A percentile compares a stretch with the other conserved stretches of the same genome.
Evolutionary conservation across 2,888 invertebrate species (phyloP).

Genomic region (Drosophila mulleri): DNA sequence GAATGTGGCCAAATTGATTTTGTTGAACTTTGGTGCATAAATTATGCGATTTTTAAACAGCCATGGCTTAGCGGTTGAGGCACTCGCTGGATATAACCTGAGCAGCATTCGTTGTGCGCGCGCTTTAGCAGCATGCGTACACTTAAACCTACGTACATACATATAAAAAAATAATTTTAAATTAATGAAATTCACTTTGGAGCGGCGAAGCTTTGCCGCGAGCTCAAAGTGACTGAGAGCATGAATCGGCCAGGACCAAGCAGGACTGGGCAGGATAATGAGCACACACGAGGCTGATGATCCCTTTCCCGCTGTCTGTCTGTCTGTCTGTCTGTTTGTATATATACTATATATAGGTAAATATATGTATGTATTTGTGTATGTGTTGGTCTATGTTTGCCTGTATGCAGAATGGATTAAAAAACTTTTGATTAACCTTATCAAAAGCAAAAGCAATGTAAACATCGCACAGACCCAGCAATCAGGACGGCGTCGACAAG

Average conservation of each 20-base stretch:
- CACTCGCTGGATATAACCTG: slow-evolving; percentile 8
- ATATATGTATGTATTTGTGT: neutral
- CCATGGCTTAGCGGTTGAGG: slow-evolving; percentile 33
- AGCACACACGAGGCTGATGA: slow-evolving; percentile 71
- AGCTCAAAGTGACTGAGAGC: slow-evolving; percentile 50
- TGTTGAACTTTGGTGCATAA: slow-evolving; percentile 74
- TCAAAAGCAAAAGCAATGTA: slow-evolving; percentile 81
- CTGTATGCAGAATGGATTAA: slow-evolving; percentile 82
- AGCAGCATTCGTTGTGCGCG: slow-evolving; percentile 17
- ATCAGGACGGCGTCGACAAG: slow-evolving; percentile 56
- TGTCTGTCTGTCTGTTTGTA: neutral
- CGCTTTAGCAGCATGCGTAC: slow-evolving; percentile 64
- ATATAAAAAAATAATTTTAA: slow-evolving; percentile 75
- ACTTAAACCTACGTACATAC: slow-evolving; percentile 56
- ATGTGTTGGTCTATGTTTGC: slow-evolving; percentile 62
- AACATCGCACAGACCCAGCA: slow-evolving; percentile 70
- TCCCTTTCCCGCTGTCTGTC: slow-evolving; percentile 29
- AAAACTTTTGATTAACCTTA: slow-evolving; percentile 83
- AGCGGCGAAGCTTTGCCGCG: slow-evolving; percentile 61
- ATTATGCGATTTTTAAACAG: slow-evolving; percentile 72
- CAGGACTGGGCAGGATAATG: slow-evolving; percentile 62
- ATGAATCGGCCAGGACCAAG: slow-evolving; percentile 8
- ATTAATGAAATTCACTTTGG: slow-evolving; percentile 81
- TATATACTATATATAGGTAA: neutral
- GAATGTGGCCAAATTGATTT: slow-evolving; percentile 75